These are phyloP conservation scores for Eutrigla gurnardus DNA, from an alignment of 2,797 vertebrate species.

Conservation along the genomic window DNA sequence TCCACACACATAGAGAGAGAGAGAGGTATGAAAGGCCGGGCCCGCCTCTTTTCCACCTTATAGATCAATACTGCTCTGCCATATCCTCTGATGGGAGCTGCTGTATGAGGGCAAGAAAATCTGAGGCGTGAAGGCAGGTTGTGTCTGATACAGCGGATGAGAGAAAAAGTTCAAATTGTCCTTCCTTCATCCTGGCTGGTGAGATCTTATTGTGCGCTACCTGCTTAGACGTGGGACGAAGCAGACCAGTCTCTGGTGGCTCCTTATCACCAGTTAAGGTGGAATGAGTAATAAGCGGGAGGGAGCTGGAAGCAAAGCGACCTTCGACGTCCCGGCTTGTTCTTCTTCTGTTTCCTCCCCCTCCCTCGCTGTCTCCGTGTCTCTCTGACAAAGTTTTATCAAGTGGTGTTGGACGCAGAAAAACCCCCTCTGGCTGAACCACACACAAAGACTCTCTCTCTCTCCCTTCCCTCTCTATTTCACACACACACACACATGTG, in stretches of 20 bases:
- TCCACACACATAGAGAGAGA: slow-evolving; percentile 54
- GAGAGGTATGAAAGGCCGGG: slow-evolving; percentile 69
- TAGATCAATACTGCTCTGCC: slow-evolving; percentile 81
- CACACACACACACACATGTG: slow-evolving; percentile 62
- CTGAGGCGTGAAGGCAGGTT: slow-evolving; percentile 77
- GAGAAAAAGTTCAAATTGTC: slow-evolving; percentile 84
- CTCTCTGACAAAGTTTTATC: slow-evolving; percentile 85
- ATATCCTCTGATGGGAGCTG: slow-evolving; percentile 80
- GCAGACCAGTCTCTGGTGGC: slow-evolving; percentile 62
- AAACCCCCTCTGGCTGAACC: slow-evolving; percentile 81
- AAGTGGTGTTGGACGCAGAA: slow-evolving; percentile 77
- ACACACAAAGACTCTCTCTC: slow-evolving; percentile 77
- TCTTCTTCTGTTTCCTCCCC: slow-evolving; percentile 64
- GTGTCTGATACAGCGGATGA: slow-evolving; percentile 69
- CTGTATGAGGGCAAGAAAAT: slow-evolving; percentile 76
- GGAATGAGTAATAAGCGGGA: slow-evolving; percentile 75
- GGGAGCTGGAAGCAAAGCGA: slow-evolving; percentile 64
- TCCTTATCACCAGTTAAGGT: slow-evolving; percentile 74
- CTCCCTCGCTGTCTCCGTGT: slow-evolving; percentile 59
- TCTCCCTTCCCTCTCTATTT: slow-evolving; percentile 46
- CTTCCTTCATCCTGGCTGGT: slow-evolving; percentile 75
- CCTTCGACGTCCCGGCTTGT: slow-evolving; percentile 77
- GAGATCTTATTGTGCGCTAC: slow-evolving; percentile 66
- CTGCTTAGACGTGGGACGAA: slow-evolving; percentile 69
- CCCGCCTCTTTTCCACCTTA: slow-evolving; percentile 73